A percentile compares a stretch with the other conserved stretches of the same genome.
Evolutionary conservation across 2,797 vertebrate species (phyloP).

Genomic region (Netta rufina): DNA sequence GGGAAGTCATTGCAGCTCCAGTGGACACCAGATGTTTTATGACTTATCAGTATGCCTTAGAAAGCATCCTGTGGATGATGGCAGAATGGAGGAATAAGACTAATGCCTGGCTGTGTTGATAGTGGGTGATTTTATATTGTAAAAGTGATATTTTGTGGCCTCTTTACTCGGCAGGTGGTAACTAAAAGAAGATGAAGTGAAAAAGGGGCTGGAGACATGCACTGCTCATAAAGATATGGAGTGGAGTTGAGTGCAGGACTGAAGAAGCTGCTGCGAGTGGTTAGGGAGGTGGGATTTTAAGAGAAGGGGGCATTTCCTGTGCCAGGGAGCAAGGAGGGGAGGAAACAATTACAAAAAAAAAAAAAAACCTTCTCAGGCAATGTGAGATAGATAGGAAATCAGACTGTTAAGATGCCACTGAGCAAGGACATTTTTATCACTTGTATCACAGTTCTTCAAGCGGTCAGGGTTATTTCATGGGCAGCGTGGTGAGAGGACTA

Average conservation of each 20-base stretch:
- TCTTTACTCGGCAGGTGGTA: not conserved
- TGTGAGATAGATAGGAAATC: not conserved
- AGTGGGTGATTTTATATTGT: not conserved
- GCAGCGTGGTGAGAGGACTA: not conserved
- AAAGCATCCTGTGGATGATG: not conserved
- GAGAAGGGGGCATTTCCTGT: not conserved
- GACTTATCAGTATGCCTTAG: not conserved
- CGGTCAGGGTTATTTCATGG: not conserved
- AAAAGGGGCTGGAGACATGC: not conserved
- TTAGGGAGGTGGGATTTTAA: not conserved
- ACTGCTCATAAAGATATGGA: not conserved
- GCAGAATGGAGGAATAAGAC: not conserved
- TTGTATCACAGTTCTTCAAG: fast-evolving
- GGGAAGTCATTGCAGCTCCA: not conserved
- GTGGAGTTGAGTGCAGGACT: not conserved
- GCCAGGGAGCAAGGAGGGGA: not conserved
- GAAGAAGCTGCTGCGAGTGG: not conserved
- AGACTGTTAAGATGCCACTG: not conserved
- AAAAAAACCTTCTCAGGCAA: not conserved
- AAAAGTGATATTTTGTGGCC: not conserved
- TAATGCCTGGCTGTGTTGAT: not conserved
- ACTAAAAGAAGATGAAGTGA: not conserved
- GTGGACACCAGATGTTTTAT: not conserved
- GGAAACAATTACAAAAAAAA: not conserved
- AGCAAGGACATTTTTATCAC: not conserved